phyloP scores from a whole-genome alignment of 1,140 invertebrate species.

The Nebria ingens region DNA sequence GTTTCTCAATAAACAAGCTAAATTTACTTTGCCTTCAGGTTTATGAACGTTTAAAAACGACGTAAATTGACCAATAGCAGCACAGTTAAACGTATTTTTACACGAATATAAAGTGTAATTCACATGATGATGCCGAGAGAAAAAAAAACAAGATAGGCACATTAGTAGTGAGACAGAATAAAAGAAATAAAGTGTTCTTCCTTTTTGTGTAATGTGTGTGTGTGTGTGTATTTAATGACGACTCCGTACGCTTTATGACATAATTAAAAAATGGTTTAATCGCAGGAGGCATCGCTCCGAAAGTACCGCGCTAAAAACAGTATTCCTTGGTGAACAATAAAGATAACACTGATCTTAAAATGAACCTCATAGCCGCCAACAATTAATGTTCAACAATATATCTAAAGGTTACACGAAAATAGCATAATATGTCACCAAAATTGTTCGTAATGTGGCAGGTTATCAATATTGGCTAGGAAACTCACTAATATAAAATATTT shows the following conservation, averaged over 20 bases:
- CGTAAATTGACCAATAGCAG: background rate
- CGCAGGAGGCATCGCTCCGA: background rate
- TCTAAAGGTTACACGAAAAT: no score
- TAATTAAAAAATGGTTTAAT: slow-evolving; percentile 9
- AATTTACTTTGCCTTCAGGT: background rate
- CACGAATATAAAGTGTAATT: background rate
- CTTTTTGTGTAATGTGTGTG: no score
- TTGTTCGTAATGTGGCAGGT: no score
- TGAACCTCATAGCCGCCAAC: background rate
- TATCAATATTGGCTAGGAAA: no score
- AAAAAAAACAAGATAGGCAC: no score
- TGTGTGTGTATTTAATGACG: background rate
- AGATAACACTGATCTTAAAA: background rate
- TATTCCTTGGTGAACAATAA: slow-evolving; percentile 6
- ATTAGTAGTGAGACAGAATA: no score
- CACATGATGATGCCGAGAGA: background rate
- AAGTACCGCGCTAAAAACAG: slow-evolving; percentile 5
- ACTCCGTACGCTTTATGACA: slow-evolving; percentile 4
- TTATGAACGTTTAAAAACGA: background rate
- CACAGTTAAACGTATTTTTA: slow-evolving; percentile 1
- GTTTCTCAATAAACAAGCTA: background rate
- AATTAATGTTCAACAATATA: no score
- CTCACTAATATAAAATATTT: no score
- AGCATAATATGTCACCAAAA: no score
- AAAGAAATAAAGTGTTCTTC: background rate